phyloP scores from a whole-genome alignment of 2,113 vertebrate species.

The Marcusenius ussheri region DNA sequence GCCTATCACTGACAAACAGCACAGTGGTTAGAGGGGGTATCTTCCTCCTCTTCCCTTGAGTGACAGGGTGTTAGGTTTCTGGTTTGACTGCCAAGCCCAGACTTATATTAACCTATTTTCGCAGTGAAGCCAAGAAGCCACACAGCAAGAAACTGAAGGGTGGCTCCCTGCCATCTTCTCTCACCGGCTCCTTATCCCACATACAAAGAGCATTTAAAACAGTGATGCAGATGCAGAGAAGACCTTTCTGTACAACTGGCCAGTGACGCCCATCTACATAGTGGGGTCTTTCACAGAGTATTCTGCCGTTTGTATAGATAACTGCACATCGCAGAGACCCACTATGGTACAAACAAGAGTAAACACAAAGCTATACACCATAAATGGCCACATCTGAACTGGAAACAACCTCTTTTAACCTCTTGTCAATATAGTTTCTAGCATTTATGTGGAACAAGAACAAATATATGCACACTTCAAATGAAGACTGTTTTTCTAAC shows the following conservation, averaged over 20 bases:
- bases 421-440: neutral
- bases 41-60: conserved; percentile 27
- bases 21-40: conserved; percentile 25
- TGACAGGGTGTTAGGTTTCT: conserved; percentile 54
- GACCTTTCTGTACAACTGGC: neutral
- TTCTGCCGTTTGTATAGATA: neutral
- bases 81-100: conserved; percentile 38
- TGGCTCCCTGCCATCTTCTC: conserved; percentile 24
- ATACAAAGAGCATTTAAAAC: conserved; percentile 2
- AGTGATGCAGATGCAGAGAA: neutral
- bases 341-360: neutral
- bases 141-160: conserved; percentile 41
- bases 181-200: conserved; percentile 14
- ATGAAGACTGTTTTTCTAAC: neutral
- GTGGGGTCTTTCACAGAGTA: neutral
- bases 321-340: neutral
- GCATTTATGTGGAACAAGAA: neutral
- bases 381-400: neutral
- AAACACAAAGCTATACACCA: neutral
- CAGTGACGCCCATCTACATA: neutral
- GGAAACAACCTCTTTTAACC: neutral
- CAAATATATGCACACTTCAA: neutral
- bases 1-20: conserved; percentile 45
- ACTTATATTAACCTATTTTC: conserved; percentile 51
- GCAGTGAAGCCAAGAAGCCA: conserved; percentile 43